Conservation (phyloP, 2,797 vertebrate genomes). For the Cichlasoma orientale region DNA sequence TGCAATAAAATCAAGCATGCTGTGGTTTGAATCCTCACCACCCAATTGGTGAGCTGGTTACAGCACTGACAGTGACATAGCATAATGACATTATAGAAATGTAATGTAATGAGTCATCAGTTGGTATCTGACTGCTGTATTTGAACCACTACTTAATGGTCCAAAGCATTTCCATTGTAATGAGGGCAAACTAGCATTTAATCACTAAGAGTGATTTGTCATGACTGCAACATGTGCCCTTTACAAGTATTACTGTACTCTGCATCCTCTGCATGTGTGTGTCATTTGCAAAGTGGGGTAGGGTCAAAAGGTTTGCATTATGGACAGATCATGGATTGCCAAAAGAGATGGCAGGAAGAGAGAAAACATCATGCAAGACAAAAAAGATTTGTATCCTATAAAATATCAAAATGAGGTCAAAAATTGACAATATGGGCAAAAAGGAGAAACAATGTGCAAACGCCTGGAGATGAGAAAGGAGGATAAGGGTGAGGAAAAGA, state of each 20-base stretch:
- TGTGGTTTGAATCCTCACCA: background rate
- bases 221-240: constrained; percentile 97
- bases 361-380: background rate
- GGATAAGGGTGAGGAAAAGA: background rate
- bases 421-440: background rate
- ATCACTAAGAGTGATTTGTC: constrained; percentile 95
- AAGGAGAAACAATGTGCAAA: background rate
- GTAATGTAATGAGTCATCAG: constrained; percentile 82
- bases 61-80: background rate
- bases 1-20: background rate
- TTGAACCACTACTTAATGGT: constrained; percentile 93
- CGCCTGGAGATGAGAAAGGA: background rate
- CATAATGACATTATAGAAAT: constrained; percentile 80
- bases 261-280: constrained; percentile 66
- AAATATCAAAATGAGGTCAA: background rate
- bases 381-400: background rate
- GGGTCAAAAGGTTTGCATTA: constrained; percentile 28
- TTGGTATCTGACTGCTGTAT: constrained; percentile 70
- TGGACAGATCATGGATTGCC: background rate
- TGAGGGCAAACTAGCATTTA: constrained; percentile 96
- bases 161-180: constrained; percentile 94
- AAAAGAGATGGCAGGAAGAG: background rate
- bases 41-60: constrained; percentile 50
- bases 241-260: constrained; percentile 91
- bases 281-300: constrained; percentile 30